These are phyloP conservation scores for Poeciliopsis prolifica DNA, from an alignment of 2,113 vertebrate species.

Conservation along the genomic window DNA sequence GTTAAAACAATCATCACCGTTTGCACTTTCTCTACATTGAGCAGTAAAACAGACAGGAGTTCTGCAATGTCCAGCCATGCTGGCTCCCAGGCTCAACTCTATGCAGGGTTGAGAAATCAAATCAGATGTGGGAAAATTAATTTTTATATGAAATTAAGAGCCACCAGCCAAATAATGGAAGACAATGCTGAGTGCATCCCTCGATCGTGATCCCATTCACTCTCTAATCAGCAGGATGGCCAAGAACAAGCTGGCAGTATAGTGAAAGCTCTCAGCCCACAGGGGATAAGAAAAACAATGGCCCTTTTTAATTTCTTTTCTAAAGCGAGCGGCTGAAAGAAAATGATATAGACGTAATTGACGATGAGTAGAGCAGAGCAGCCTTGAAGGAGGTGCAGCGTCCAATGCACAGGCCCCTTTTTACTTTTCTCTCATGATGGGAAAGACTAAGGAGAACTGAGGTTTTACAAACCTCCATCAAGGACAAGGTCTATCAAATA, in stretches of 20 bases:
- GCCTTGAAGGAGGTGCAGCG: slow-evolving; percentile 59
- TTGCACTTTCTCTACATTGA: slow-evolving; percentile 51
- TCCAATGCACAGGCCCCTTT: slow-evolving; percentile 44
- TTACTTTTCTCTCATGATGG: slow-evolving; percentile 38
- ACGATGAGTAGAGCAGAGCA: slow-evolving; percentile 66
- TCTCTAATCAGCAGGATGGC: slow-evolving; percentile 68
- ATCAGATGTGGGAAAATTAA: slow-evolving; percentile 74
- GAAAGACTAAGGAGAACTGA: neutral
- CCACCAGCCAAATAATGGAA: slow-evolving; percentile 66
- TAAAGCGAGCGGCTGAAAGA: slow-evolving; percentile 62
- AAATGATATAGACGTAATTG: slow-evolving; percentile 78
- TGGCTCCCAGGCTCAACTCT: slow-evolving; percentile 67
- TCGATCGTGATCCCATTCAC: slow-evolving; percentile 70
- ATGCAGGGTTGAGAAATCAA: slow-evolving; percentile 72
- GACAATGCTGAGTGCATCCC: slow-evolving; percentile 68
- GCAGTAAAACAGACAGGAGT: slow-evolving; percentile 39
- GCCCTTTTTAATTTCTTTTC: slow-evolving; percentile 74
- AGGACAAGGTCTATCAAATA: neutral
- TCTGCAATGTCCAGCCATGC: slow-evolving; percentile 39
- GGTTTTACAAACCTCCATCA: neutral
- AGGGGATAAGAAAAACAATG: slow-evolving; percentile 76
- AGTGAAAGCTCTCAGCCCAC: slow-evolving; percentile 75
- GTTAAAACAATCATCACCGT: slow-evolving; percentile 57
- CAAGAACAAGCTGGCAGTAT: slow-evolving; percentile 39
- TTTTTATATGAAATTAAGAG: slow-evolving; percentile 72